A percentile compares a stretch with the other conserved stretches of the same genome.
phyloP scores from a whole-genome alignment of 2,797 vertebrate genomes.

The Leuciscus waleckii region DNA sequence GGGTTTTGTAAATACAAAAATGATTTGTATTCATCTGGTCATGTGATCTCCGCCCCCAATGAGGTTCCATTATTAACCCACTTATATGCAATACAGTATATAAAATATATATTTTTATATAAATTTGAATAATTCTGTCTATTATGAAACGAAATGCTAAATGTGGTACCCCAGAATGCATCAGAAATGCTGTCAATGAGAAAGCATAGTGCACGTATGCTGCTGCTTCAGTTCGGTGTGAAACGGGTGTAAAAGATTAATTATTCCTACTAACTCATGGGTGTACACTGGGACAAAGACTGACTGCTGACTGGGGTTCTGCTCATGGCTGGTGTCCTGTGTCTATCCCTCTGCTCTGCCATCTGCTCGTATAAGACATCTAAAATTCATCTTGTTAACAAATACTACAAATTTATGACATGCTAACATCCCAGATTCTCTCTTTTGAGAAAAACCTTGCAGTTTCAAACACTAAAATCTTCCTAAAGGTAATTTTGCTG shows the following conservation, averaged over 20 bases:
- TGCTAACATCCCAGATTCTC: neutral
- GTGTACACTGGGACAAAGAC: conserved; percentile 56
- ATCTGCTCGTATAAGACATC: conserved; percentile 54
- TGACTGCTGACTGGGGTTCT: conserved; percentile 59
- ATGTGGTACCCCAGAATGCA: neutral
- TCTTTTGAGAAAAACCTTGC: neutral
- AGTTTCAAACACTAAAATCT: neutral
- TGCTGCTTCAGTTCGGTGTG: conserved; percentile 9
- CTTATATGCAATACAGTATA: neutral
- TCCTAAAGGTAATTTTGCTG: neutral
- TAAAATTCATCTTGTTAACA: conserved; percentile 1
- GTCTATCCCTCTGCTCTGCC: conserved; percentile 62
- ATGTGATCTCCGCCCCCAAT: neutral
- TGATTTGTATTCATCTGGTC: neutral
- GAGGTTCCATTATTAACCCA: neutral
- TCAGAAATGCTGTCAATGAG: neutral
- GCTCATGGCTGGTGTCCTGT: conserved; percentile 68
- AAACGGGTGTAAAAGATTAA: conserved; percentile 14
- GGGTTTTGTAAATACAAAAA: neutral
- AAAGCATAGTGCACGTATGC: neutral
- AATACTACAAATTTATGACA: neutral
- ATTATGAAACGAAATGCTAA: neutral
- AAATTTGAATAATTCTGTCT: neutral
- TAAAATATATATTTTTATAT: neutral
- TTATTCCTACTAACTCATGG: conserved; percentile 37